A percentile compares a stretch with the other conserved stretches of the same genome.
These are phyloP conservation scores for Diplodus sargus DNA, from an alignment of 2,797 vertebrate species.

Conservation along the genomic window DNA sequence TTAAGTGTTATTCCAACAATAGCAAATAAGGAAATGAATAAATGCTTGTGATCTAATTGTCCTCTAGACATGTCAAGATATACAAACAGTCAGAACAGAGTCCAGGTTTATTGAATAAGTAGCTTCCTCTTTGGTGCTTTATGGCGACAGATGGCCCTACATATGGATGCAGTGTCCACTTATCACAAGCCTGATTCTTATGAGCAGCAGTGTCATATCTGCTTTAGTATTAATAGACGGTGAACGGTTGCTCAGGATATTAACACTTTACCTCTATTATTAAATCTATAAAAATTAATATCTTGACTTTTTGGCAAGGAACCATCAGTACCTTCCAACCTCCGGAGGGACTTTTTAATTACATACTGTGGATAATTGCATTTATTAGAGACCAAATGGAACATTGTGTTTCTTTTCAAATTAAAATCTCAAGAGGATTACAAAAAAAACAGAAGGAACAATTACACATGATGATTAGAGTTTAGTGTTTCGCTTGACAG, in stretches of 20 bases:
- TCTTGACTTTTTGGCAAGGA: constrained; percentile 33
- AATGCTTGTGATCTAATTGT: neutral
- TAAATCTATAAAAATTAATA: neutral
- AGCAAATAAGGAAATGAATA: no score
- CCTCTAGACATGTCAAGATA: neutral
- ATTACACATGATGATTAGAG: constrained; percentile 25
- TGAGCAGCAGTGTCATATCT: neutral
- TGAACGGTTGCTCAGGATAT: constrained; percentile 10
- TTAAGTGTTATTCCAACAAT: neutral
- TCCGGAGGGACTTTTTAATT: constrained; percentile 29
- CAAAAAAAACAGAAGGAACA: constrained; percentile 28
- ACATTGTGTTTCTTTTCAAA: constrained; percentile 14
- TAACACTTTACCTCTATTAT: constrained; percentile 15
- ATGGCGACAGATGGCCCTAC: constrained; percentile 1
- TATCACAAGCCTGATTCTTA: constrained; percentile 6
- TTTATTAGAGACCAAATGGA: constrained; percentile 39
- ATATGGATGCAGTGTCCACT: constrained; percentile 14
- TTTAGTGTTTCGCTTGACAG: constrained; percentile 17
- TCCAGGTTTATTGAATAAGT: neutral
- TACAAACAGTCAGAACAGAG: neutral
- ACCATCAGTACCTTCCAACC: constrained; percentile 21
- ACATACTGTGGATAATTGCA: constrained; percentile 24
- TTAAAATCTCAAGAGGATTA: constrained; percentile 38
- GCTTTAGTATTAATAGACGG: constrained; percentile 18
- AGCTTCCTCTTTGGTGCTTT: neutral